Conservation (phyloP, 92 coral and sea anemone species). For the Heliopora coerulea region DNA sequence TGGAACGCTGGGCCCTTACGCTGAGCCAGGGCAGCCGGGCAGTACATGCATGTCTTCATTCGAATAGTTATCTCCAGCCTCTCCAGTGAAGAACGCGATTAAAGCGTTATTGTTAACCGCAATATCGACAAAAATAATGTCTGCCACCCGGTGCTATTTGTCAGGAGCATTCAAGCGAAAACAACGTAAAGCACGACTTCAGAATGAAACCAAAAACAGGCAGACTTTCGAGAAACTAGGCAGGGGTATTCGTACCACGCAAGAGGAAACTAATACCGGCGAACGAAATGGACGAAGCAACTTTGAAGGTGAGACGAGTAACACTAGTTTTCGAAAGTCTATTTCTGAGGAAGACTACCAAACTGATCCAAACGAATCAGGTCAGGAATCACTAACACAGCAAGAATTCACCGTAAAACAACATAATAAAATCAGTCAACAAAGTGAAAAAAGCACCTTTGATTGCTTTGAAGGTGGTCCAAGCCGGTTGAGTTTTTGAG, state of each 20-base stretch:
- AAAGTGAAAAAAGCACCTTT: no score
- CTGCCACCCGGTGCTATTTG: background rate
- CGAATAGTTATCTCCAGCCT: background rate
- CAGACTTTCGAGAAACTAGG: conserved; percentile 14
- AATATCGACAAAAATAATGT: background rate
- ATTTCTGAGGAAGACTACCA: no score
- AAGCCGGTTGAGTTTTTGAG: no score
- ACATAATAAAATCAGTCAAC: no score
- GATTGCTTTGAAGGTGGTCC: no score
- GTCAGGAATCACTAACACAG: background rate
- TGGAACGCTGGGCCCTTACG: background rate
- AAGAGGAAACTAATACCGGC: background rate
- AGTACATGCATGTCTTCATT: background rate
- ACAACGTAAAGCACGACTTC: conserved; percentile 19
- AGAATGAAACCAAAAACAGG: conserved; percentile 27
- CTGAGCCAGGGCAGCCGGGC: background rate
- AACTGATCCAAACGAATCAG: background rate
- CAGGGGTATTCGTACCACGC: background rate
- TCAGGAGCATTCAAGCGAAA: conserved; percentile 31
- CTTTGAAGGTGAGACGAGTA: background rate
- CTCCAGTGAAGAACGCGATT: background rate
- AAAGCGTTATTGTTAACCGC: background rate
- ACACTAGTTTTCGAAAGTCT: background rate
- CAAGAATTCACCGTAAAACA: no score
- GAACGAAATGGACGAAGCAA: background rate